Evolutionary conservation across 1,140 invertebrate species (phyloP), one percentile per base, ranked within the genome.

Genomic region (Lepidurus apus): DNA sequence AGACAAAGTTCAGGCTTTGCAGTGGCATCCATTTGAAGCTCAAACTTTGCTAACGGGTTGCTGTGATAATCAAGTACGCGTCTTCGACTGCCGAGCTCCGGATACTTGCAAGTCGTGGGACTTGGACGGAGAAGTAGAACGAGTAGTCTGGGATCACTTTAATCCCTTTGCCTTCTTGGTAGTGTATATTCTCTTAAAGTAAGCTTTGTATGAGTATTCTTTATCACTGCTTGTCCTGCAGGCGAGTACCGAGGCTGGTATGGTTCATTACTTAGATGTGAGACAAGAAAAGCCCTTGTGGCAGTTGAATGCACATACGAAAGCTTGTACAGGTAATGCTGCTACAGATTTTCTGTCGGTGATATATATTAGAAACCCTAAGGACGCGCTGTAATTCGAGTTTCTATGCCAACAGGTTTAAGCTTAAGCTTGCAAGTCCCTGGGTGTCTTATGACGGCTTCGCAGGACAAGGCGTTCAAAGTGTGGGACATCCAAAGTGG

Each of bases 21-120:
- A 91, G 81, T 98, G 95, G 91, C 95, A 98, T 88, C 92, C 92
- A 17, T 86, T 87, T 78, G 93, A 97, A 85, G 88, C 90, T 34
- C 91, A 96, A 84, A 91, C 90, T 77, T 85, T 98, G 43, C 86
- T 97, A 7, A 90, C 91, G 43, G 96, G 96, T 73, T 89, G 87
- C 78, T 89, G 88, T 82, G 90, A 92, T 82, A 88, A 85, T 74
- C 84, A 83, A 44, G 91, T 91, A 8, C 89, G 90, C 83, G 86
- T 96, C 65, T 92, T 91, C 84, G 95, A 97, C 85, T 95, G 94
- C 84, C 88, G 92, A 80, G 86, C 87, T 79, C 85, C 91, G 24
- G 88, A 89, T 79, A 85, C 83, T 53, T 86, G 87, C 24, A 91
- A 91, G 84, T 87, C 86, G 1, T 97, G 95, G 94, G 78, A 86